phyloP scores from a whole-genome alignment of 2,113 vertebrate genomes.

The Bos javanicus region DNA sequence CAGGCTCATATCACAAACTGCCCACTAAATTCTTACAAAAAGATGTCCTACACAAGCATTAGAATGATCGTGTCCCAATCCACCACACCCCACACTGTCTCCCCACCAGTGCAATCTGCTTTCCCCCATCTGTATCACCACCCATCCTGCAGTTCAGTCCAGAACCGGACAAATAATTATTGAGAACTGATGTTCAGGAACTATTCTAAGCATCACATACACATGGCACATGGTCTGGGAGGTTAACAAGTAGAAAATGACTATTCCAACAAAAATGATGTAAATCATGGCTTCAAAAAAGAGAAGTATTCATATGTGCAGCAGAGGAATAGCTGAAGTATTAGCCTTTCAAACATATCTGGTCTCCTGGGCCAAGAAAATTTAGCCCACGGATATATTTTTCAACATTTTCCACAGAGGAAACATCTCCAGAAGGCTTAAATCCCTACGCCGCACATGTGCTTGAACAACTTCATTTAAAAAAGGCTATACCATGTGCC shows the following conservation, averaged over 20 bases:
- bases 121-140: not conserved
- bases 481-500: not conserved
- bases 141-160: not conserved
- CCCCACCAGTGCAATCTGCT: not conserved
- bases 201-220: not conserved
- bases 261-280: not conserved
- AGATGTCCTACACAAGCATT: not conserved
- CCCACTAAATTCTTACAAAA: not conserved
- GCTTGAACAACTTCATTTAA: not conserved
- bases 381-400: not conserved
- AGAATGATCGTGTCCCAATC: not conserved
- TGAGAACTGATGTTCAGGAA: not conserved
- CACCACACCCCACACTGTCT: not conserved
- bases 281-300: not conserved
- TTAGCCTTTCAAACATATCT: not conserved
- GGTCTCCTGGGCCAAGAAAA: not conserved
- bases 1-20: not conserved
- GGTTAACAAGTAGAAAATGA: not conserved
- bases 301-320: not conserved
- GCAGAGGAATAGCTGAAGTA: not conserved
- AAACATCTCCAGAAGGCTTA: not conserved
- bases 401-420: not conserved
- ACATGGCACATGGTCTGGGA: not conserved
- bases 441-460: not conserved
- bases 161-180: not conserved